Percentiles rank a stretch among this genome's conserved stretches.
Conservation (phyloP, 2,797 vertebrate species). For the Anabas testudineus region DNA sequence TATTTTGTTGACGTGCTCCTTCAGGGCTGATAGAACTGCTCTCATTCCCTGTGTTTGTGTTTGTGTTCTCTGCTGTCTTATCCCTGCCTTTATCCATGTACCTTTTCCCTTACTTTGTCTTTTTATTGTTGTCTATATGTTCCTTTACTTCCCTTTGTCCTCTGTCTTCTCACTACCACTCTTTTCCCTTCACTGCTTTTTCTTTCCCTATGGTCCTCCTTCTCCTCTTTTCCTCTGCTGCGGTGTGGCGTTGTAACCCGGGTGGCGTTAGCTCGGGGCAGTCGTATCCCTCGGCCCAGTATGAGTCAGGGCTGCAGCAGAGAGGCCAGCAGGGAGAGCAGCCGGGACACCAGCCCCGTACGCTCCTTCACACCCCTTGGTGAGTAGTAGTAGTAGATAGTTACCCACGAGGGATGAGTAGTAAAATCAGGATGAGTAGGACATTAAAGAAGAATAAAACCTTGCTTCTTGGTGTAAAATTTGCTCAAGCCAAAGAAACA, state of each 20-base stretch:
- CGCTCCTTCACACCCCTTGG: constrained; percentile 97
- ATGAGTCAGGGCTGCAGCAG: constrained; percentile 99
- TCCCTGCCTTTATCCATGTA: constrained; percentile 58
- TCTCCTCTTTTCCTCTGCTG: constrained; percentile 33
- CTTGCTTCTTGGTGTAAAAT: background rate
- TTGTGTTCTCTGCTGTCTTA: constrained; percentile 35
- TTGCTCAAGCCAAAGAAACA: background rate
- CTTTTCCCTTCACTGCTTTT: constrained; percentile 71
- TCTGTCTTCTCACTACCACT: constrained; percentile 60
- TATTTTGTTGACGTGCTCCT: constrained; percentile 47
- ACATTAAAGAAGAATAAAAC: background rate
- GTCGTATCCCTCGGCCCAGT: constrained; percentile 98
- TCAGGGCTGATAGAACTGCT: constrained; percentile 13
- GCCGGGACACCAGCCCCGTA: constrained; percentile 97
- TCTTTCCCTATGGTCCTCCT: constrained; percentile 5
- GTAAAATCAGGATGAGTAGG: constrained; percentile 21
- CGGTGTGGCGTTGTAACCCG: constrained; percentile 43
- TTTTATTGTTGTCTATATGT: constrained; percentile 50
- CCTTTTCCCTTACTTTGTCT: constrained; percentile 59
- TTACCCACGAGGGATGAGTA: constrained; percentile 29
- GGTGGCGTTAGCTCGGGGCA: constrained; percentile 91
- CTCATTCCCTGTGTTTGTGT: constrained; percentile 39
- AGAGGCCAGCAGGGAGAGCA: constrained; percentile 98
- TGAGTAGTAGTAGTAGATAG: constrained; percentile 88
- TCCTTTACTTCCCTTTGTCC: constrained; percentile 33